Evolutionary conservation across 2,888 invertebrate genomes (phyloP).

Genomic region (Nesidiocoris tenuis): DNA sequence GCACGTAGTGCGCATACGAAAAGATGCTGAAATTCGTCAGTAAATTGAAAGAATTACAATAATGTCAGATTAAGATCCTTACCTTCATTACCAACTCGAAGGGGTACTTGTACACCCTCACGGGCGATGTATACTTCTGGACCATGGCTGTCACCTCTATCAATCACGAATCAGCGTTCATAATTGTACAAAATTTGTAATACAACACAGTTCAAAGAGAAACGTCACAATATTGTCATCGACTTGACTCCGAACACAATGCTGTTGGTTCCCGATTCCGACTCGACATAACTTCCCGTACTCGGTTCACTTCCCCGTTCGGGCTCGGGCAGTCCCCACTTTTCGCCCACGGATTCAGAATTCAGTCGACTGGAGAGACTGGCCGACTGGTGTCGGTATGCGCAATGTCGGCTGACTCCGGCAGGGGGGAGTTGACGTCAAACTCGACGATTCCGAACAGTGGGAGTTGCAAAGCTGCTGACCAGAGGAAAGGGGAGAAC

Average conservation of each 20-base stretch:
- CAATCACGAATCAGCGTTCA: too few relatives aligned
- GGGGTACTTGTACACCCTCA: constrained; percentile 90
- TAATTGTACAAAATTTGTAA: too few relatives aligned
- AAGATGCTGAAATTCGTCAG: too few relatives aligned
- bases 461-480: not conserved
- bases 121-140: constrained; percentile 91
- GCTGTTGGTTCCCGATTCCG: not conserved
- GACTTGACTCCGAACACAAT: not conserved
- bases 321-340: not conserved
- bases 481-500: not conserved
- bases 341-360: not conserved
- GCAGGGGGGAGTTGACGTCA: too few relatives aligned
- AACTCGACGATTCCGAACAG: not conserved
- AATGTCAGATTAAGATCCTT: too few relatives aligned
- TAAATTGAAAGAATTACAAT: too few relatives aligned
- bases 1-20: too few relatives aligned
- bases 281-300: not conserved
- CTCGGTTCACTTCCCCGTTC: not conserved
- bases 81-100: constrained; percentile 97
- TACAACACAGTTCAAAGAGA: too few relatives aligned
- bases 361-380: too few relatives aligned
- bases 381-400: too few relatives aligned
- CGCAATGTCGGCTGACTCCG: not conserved
- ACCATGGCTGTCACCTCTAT: constrained; percentile 71
- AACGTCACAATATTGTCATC: not conserved